Percentiles rank a stretch among this genome's conserved stretches.
These are phyloP conservation scores for Lithobates pipiens DNA, from an alignment of 2,797 vertebrate genomes.

Conservation along the genomic window DNA sequence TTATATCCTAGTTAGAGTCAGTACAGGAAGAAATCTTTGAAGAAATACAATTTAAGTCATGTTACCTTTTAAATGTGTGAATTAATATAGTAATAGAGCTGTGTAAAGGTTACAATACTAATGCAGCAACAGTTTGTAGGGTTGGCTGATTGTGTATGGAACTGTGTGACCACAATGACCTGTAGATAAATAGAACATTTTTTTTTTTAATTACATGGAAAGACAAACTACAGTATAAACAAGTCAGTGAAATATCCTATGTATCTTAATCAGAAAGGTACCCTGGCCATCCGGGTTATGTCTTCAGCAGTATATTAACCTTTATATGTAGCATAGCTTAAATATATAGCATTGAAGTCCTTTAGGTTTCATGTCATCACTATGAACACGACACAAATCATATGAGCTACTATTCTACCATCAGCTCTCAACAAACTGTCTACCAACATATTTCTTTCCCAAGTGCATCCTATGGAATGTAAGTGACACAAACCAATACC, in stretches of 20 bases:
- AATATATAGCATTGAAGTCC: neutral
- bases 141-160: neutral
- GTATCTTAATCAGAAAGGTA: neutral
- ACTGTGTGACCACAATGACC: neutral
- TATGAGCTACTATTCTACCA: neutral
- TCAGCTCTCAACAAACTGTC: slow-evolving; percentile 21
- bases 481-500: slow-evolving; percentile 15
- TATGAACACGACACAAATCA: slow-evolving; percentile 34
- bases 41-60: neutral
- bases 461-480: slow-evolving; percentile 30
- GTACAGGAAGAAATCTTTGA: no score
- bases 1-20: no score
- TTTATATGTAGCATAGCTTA: slow-evolving; percentile 23
- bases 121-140: no score
- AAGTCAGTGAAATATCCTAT: neutral
- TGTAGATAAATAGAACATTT: neutral
- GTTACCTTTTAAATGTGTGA: neutral
- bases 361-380: slow-evolving; percentile 45
- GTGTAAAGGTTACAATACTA: no score
- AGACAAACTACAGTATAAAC: neutral
- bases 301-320: slow-evolving; percentile 7
- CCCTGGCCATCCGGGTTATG: neutral
- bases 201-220: neutral
- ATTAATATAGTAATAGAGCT: neutral
- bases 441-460: slow-evolving; percentile 26